Conservation (phyloP, 1,140 invertebrate species). For the Gonioctena quinquepunctata region DNA sequence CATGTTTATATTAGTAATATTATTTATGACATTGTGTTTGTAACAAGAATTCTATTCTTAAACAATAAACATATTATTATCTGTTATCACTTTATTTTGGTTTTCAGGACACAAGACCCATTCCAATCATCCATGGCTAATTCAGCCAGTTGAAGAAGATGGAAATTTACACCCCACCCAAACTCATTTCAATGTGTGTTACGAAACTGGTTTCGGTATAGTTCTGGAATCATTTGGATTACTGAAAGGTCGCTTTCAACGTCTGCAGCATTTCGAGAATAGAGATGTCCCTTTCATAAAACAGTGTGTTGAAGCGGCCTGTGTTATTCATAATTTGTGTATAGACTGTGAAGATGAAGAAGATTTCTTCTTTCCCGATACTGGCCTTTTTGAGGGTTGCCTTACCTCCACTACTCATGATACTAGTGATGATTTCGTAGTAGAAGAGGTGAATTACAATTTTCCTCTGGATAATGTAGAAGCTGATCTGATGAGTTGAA, state of each 20-base stretch:
- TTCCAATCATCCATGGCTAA: constrained; percentile 22
- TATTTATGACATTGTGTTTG: too few relatives aligned
- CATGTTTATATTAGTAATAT: too few relatives aligned
- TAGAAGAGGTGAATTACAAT: not conserved
- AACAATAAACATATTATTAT: too few relatives aligned
- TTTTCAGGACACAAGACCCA: constrained; percentile 22
- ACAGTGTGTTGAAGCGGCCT: constrained; percentile 11
- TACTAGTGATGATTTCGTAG: not conserved
- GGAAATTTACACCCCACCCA: constrained; percentile 13
- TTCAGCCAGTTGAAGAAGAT: constrained; percentile 20
- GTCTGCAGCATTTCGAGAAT: constrained; percentile 21
- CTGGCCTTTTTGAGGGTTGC: not conserved
- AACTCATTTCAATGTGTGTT: constrained; percentile 20
- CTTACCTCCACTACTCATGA: not conserved
- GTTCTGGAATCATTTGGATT: constrained; percentile 15
- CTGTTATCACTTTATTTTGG: not conserved
- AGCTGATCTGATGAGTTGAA: not conserved
- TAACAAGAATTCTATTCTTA: not conserved
- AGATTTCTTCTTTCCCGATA: not conserved
- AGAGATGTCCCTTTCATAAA: not conserved
- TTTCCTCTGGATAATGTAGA: not conserved
- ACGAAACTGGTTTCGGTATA: not conserved
- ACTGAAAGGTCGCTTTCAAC: constrained; percentile 19
- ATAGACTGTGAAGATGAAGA: constrained; percentile 14
- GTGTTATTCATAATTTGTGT: constrained; percentile 23